Conservation (phyloP, 2,113 vertebrate genomes). For the Hypomesus transpacificus region DNA sequence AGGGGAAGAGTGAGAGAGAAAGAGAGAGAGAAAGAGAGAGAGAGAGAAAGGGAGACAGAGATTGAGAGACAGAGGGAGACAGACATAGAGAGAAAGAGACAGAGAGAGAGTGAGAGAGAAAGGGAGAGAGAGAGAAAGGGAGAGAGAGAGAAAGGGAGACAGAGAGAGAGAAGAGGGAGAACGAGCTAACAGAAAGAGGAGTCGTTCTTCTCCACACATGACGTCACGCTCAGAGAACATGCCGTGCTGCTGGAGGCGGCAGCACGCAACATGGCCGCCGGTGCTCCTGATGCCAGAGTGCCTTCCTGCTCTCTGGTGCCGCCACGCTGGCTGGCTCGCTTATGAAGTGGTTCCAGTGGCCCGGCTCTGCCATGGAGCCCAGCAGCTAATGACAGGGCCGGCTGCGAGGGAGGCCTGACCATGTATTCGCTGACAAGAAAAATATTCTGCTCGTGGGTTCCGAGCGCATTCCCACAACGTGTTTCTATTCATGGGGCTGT, state of each 20-base stretch:
- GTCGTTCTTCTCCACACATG: background rate
- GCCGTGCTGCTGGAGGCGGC: constrained; percentile 25
- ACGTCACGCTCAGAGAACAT: constrained; percentile 5
- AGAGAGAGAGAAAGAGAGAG: background rate
- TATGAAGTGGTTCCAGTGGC: constrained; percentile 39
- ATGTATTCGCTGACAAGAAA: background rate
- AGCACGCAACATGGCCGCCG: constrained; percentile 15
- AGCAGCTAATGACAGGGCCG: constrained; percentile 4
- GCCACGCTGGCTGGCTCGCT: constrained; percentile 25
- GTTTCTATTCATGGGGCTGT: too few species aligned
- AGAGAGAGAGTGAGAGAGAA: background rate
- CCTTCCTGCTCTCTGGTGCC: constrained; percentile 29
- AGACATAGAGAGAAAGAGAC: background rate
- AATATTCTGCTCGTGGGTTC: background rate
- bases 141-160: background rate
- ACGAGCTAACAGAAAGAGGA: background rate
- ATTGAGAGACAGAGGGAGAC: background rate
- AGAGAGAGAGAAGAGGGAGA: background rate
- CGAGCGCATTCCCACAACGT: background rate
- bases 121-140: background rate
- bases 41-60: background rate
- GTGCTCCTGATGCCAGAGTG: constrained; percentile 37
- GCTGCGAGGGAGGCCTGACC: background rate
- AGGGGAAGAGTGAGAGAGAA: background rate
- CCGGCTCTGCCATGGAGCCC: constrained; percentile 27